phyloP scores from a whole-genome alignment of 2,888 invertebrate species.

The Nymphalis c-album region DNA sequence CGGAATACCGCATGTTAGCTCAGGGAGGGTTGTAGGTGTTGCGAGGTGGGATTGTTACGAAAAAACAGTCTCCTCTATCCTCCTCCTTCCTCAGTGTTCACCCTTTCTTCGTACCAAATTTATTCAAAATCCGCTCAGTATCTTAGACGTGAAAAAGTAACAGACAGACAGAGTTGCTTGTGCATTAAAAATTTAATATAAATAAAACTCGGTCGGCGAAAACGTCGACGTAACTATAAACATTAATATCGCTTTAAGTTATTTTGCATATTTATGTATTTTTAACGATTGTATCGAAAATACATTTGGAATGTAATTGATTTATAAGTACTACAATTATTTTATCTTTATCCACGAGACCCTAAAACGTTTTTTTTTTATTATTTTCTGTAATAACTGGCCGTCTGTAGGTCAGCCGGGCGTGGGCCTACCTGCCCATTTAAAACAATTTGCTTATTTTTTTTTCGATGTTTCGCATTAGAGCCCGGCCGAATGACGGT shows the following conservation, averaged over 20 bases:
- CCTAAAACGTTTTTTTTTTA: constrained; percentile 52
- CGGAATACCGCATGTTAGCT: too few species aligned
- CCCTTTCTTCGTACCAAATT: too few species aligned
- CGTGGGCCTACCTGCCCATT: constrained; percentile 74
- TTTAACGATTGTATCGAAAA: constrained; percentile 39
- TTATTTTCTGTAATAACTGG: constrained; percentile 56
- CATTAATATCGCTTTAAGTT: constrained; percentile 20
- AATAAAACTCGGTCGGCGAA: constrained; percentile 4
- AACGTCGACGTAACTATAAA: constrained; percentile 11
- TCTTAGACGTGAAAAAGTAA: too few species aligned
- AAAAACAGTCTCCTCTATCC: too few species aligned
- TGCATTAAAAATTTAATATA: too few species aligned
- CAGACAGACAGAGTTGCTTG: too few species aligned
- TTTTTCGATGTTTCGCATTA: constrained; percentile 62
- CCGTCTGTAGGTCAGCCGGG: constrained; percentile 76
- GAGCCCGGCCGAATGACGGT: constrained; percentile 57
- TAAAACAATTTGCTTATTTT: constrained; percentile 77
- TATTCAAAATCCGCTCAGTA: too few species aligned
- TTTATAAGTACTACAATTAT: constrained; percentile 42
- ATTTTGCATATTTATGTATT: constrained; percentile 33
- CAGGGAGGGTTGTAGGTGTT: too few species aligned
- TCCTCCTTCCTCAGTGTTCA: too few species aligned
- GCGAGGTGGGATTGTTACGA: too few species aligned
- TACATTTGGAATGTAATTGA: constrained; percentile 37
- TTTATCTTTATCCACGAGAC: constrained; percentile 39